Base-by-base conservation (phyloP, 1,140 invertebrate genomes). In the Brevipalpus yothersi region DNA sequence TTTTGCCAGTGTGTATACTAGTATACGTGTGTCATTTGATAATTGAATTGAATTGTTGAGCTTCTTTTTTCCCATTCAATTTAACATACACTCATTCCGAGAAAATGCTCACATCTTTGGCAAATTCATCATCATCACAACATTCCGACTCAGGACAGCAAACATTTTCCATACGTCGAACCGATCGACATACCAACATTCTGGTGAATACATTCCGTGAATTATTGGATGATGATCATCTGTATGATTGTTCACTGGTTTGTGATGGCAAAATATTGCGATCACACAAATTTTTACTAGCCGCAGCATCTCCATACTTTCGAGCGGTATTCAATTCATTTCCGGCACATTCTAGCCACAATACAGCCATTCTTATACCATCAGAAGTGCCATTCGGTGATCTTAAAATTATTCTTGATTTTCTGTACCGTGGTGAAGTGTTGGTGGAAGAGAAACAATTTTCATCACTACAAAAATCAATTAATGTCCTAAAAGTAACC, bases 401-500 rank as follows among this genome's bases (percentile, higher is more conserved):
- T 75, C 71, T 91, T 62, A 81, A 86, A 73, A 83, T 84, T 60
- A 86, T 91, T 80, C 82, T 90, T 78, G 84, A 88, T 70, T 90
- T 90, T 67, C 90, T 91, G 84, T 92, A 91, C 73, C 78, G 83
- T 67, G 88, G 87, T 55, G 53, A 55, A 21, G 21, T 55, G 12
- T 19, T 55, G 15, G 21, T 55, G 15, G 15, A 15, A 8, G 15
- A 12, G 15, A 43, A n/a, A 23, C 41, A 58, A 47, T 21, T 58
- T 13, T 47, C 56, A 23, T 58, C 56, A 3, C 17, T 58, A n/a
- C 41, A 45, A 13, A 43, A 43, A 23, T 31, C 19, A 15, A 15
- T 13, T 23, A 12, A 58, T 42, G 17, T 12, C n/a, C 39, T 58
- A 19, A 43, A 58, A 23, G n/a, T 58, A 19, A 58, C n/a, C 19